These are phyloP conservation scores for Macroramphosus scolopax DNA, from an alignment of 2,797 vertebrate genomes.

Conservation along the genomic window DNA sequence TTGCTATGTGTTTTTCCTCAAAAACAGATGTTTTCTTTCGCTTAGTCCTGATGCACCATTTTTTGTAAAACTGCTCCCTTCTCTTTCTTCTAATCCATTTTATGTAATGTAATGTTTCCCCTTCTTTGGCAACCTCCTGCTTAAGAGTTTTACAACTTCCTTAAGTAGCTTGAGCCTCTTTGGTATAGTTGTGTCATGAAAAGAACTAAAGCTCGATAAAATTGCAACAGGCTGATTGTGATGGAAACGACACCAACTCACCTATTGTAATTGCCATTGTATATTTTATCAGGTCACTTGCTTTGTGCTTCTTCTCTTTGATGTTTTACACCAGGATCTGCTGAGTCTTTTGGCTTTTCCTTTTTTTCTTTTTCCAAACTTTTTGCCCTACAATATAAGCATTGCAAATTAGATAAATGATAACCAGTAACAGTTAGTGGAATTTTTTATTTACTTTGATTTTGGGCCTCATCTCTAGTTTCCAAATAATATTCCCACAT, in stretches of 20 bases:
- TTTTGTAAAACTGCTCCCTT: conserved; percentile 12
- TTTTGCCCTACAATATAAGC: neutral
- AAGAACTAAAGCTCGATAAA: conserved; percentile 23
- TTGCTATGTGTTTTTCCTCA: conserved; percentile 21
- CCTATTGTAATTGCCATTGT: conserved; percentile 22
- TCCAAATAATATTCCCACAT: too few species aligned
- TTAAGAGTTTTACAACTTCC: conserved; percentile 43
- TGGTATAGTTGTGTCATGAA: conserved; percentile 23
- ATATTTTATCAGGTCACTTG: conserved; percentile 21
- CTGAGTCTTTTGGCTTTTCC: neutral
- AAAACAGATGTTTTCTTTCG: conserved; percentile 49
- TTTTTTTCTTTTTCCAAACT: neutral
- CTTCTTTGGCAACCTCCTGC: conserved; percentile 55
- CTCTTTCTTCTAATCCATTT: conserved; percentile 26
- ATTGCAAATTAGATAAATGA: neutral
- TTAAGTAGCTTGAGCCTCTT: conserved; percentile 30
- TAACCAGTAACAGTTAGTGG: too few species aligned
- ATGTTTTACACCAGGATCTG: conserved; percentile 33
- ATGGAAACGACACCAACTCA: conserved; percentile 32
- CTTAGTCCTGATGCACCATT: conserved; percentile 1
- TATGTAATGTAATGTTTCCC: conserved; percentile 2
- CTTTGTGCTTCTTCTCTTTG: conserved; percentile 37
- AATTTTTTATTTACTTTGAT: too few species aligned
- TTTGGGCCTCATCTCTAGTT: too few species aligned
- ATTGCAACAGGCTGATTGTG: conserved; percentile 33